Percentiles rank a stretch among this genome's conserved stretches.
Conservation (phyloP, 2,113 vertebrate species). For the Pterocles gutturalis region DNA sequence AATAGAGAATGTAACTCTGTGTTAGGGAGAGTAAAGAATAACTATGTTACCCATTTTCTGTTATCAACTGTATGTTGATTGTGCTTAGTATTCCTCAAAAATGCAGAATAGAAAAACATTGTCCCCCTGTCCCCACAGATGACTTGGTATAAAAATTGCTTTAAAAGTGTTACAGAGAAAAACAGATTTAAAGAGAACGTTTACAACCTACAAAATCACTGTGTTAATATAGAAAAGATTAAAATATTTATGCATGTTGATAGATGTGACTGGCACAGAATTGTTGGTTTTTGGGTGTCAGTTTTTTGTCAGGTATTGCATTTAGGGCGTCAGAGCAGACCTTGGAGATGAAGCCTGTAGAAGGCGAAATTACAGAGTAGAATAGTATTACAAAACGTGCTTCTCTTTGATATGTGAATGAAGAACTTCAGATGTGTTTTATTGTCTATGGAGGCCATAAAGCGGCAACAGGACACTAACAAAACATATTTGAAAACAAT, state of each 20-base stretch:
- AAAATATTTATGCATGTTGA: neutral
- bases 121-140: neutral
- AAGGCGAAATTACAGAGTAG: neutral
- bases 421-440: neutral
- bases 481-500: neutral
- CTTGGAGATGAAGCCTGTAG: neutral
- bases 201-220: neutral
- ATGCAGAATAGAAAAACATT: neutral
- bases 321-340: neutral
- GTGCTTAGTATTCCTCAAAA: neutral
- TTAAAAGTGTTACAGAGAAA: neutral
- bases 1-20: neutral
- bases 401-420: neutral
- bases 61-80: fast-evolving
- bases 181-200: neutral
- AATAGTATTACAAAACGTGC: neutral
- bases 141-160: neutral
- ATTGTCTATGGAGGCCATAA: neutral
- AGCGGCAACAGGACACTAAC: neutral
- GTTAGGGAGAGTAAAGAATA: neutral
- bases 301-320: neutral
- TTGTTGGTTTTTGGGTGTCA: neutral
- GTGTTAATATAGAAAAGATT: neutral
- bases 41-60: neutral
- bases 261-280: neutral